Evolutionary conservation across 2,113 vertebrate species (phyloP).

Genomic region (Emberiza fucata): DNA sequence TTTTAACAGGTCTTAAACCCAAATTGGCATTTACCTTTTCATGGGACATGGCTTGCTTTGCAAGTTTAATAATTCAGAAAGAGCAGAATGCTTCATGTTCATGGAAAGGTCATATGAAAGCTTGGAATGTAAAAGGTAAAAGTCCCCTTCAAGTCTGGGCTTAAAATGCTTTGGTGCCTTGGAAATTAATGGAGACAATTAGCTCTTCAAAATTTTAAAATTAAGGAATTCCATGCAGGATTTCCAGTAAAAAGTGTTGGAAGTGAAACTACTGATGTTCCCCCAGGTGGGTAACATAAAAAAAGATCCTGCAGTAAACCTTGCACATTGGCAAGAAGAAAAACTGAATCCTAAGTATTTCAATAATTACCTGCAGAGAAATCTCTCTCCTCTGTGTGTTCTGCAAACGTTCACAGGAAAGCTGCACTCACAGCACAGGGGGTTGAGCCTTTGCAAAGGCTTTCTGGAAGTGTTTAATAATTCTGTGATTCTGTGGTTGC

Average conservation of each 20-base stretch:
- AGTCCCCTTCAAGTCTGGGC: not conserved
- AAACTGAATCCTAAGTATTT: not conserved
- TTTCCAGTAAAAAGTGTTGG: not conserved
- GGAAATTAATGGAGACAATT: not conserved
- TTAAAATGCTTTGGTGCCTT: not conserved
- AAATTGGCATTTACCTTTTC: not conserved
- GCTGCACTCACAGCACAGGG: not conserved
- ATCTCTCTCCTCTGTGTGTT: not conserved
- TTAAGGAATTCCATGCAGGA: not conserved
- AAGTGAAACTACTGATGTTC: not conserved
- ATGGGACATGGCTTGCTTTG: not conserved
- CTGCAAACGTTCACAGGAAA: not conserved
- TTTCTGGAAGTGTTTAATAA: not conserved
- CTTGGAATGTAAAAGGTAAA: not conserved
- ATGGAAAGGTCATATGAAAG: not conserved
- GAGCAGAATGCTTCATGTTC: not conserved
- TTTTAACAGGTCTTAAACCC: not conserved
- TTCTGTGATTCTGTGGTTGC: not conserved
- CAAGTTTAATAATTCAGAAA: not conserved
- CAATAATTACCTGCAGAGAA: not conserved
- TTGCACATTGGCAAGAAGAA: not conserved
- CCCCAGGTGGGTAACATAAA: not conserved
- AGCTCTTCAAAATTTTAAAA: not conserved
- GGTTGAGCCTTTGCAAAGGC: fast-evolving
- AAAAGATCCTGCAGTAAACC: not conserved